Conservation (phyloP, 2,113 vertebrate genomes). For the Rynchops niger region DNA sequence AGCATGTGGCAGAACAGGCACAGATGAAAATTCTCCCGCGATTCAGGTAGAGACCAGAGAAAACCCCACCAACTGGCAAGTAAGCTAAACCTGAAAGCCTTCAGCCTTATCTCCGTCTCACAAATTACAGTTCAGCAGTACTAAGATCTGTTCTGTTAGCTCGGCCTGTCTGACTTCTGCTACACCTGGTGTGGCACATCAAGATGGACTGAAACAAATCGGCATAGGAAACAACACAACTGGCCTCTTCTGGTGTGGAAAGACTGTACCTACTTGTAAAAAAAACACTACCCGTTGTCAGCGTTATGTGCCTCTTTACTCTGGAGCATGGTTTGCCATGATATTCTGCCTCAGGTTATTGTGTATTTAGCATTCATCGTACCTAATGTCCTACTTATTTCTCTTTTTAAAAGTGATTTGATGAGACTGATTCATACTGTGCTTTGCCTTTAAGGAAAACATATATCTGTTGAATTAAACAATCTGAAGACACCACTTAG, state of each 20-base stretch:
- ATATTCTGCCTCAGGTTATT: not conserved
- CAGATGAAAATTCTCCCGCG: not conserved
- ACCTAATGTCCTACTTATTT: not conserved
- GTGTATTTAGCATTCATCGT: not conserved
- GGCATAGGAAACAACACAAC: not conserved
- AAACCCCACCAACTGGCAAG: not conserved
- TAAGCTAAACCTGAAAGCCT: not conserved
- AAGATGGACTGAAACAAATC: not conserved
- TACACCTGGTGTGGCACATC: not conserved
- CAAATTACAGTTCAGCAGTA: not conserved
- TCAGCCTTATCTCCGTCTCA: not conserved
- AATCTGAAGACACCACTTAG: not conserved
- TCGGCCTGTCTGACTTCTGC: not conserved
- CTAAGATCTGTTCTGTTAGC: not conserved
- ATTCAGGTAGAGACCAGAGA: not conserved
- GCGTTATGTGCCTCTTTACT: not conserved
- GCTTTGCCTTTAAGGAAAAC: slow-evolving; percentile 42
- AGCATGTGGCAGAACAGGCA: not conserved
- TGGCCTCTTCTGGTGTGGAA: not conserved
- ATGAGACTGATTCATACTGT: not conserved
- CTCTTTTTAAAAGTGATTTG: not conserved
- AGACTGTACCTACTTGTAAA: not conserved
- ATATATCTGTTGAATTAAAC: not conserved
- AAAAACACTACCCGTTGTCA: not conserved
- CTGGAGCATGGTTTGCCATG: not conserved